Percentiles rank a stretch among this genome's conserved stretches.
These are phyloP conservation scores for Tokudaia muenninki DNA, from an alignment of 2,797 vertebrate genomes.

Conservation along the genomic window DNA sequence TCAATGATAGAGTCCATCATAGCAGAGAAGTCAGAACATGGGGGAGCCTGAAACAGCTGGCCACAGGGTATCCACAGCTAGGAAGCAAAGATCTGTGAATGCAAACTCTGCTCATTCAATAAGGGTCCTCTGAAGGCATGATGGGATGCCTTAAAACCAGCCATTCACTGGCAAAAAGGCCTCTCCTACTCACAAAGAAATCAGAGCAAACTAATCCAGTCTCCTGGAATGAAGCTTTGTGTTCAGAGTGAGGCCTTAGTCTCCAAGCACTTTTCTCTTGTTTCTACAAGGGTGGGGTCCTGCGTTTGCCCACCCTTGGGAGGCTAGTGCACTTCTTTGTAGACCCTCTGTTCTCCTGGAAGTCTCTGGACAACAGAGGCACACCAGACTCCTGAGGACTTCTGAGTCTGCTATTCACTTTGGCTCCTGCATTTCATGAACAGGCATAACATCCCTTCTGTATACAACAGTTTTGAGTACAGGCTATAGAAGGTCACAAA, in stretches of 20 bases:
- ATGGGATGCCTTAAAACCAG: neutral
- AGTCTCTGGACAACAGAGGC: neutral
- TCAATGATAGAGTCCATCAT: neutral
- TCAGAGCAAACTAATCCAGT: neutral
- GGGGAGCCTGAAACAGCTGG: neutral
- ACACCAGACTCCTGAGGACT: neutral
- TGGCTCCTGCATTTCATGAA: neutral
- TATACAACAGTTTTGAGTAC: neutral
- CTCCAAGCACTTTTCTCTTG: neutral
- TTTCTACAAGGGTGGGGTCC: neutral
- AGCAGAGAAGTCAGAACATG: neutral
- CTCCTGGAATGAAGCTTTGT: neutral
- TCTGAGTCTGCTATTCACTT: neutral
- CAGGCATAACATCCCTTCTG: neutral
- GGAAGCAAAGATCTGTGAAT: neutral
- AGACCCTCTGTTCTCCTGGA: neutral
- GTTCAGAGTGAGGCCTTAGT: neutral
- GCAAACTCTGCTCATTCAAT: neutral
- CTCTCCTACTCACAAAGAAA: neutral
- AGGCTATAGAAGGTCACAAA: neutral
- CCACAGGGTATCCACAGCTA: neutral
- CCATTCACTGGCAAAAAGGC: neutral
- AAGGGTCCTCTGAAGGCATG: neutral
- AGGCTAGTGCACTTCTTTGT: fast-evolving
- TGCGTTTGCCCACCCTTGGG: neutral